Base-by-base conservation (phyloP, 1,140 invertebrate species). In the Temnothorax curvispinosus region DNA sequence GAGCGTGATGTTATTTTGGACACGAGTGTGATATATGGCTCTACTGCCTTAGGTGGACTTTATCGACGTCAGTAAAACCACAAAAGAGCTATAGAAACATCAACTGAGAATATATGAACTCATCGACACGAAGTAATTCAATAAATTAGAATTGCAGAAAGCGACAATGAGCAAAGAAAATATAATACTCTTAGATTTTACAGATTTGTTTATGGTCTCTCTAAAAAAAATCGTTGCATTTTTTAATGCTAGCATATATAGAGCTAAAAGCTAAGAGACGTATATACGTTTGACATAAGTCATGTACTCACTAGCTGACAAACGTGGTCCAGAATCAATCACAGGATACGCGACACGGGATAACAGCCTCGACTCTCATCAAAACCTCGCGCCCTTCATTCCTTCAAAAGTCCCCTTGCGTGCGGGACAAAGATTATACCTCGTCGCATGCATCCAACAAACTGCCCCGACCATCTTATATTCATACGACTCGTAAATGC, bases 341-440 rank as follows among this genome's bases (percentile, higher is more conserved):
- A 27, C 62, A 76, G 87, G 78, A 64, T 74, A 2, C 9, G 8
- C 9, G 11, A 3, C 15, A 50, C 21, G 21, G 4, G n/a, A 64
- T n/a, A 47, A 11, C 60, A 56, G 56, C 27, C 65, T 62, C 47
- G 78, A 65, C 21, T 72, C 76, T 71, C 75, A 80, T 64, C 58
- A 32, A 44, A 87, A 27, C 18, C 64, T n/a, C 44, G 60, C 69
- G 21, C 54, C 18, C 35, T 69, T 69, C 60, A 56, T 65, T 71
- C 60, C 58, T 76, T 75, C 32, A 62, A 64, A 78, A 80, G 78
- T 52, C 54, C 52, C 74, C 54, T 89, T 41, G 88, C 89, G 89
- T 90, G 89, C 75, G 67, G 86, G 56, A 90, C 78, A 87, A 90
- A 90, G 88, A 89, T 90, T 90, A 90, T 87, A 89, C 85, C 78